A percentile compares a stretch with the other conserved stretches of the same genome.
Conservation (phyloP, 2,888 invertebrate genomes). For the Chaitophorus viminalis region DNA sequence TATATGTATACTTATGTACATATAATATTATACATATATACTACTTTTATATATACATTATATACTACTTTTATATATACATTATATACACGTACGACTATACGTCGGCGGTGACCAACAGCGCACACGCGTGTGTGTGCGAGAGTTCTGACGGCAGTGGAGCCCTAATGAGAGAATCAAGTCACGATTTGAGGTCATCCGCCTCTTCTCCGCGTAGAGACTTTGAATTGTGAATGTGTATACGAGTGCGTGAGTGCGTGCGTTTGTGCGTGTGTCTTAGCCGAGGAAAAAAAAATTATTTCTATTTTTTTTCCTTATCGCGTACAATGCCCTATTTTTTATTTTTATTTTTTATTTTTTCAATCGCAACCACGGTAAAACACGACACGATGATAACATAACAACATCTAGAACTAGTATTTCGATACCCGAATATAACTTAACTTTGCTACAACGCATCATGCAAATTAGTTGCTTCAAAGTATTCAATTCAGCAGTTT, state of each 20-base stretch:
- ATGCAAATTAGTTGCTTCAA: too few species aligned
- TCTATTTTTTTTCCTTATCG: constrained; percentile 15
- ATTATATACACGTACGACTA: not conserved
- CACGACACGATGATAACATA: not conserved
- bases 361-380: not conserved
- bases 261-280: not conserved
- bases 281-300: constrained; percentile 32
- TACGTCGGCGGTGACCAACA: not conserved
- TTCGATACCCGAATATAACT: too few species aligned
- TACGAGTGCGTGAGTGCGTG: not conserved
- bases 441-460: too few species aligned
- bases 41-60: too few species aligned
- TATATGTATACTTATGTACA: too few species aligned
- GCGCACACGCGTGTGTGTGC: not conserved
- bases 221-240: constrained; percentile 25
- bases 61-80: not conserved
- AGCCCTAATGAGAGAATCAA: constrained; percentile 61
- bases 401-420: too few species aligned
- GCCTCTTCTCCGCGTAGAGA: constrained; percentile 43
- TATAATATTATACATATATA: too few species aligned
- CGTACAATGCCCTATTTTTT: constrained; percentile 44
- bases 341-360: not conserved
- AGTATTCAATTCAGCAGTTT: too few species aligned
- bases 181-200: constrained; percentile 62
- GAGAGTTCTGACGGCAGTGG: constrained; percentile 17